These are phyloP conservation scores for Caenorhabditis drosophilae DNA, from an alignment of 2,888 invertebrate species.

Conservation along the genomic window DNA sequence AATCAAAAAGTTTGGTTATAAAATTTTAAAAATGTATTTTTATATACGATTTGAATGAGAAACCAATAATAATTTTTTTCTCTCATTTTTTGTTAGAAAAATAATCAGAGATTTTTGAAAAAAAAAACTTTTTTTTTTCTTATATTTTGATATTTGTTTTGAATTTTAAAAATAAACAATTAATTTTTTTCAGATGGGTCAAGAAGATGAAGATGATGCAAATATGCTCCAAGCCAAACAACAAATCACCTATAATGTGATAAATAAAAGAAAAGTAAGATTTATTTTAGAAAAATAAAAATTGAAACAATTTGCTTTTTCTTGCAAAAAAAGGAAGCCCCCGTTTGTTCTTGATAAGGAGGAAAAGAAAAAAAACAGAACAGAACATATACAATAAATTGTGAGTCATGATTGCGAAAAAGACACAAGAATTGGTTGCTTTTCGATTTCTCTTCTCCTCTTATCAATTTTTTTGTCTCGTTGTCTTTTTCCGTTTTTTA, in stretches of 20 bases:
- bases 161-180: neutral
- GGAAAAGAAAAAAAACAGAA: neutral
- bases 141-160: neutral
- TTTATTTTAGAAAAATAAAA: neutral
- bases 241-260: constrained; percentile 52
- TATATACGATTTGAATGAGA: too few relatives aligned
- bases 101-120: neutral
- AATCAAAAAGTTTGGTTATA: too few relatives aligned
- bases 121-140: neutral
- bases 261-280: constrained; percentile 54
- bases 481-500: too few relatives aligned
- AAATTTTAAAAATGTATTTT: too few relatives aligned
- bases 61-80: neutral
- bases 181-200: constrained; percentile 28
- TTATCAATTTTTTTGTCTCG: too few relatives aligned
- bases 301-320: neutral
- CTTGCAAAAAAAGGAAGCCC: neutral
- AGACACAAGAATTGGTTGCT: neutral
- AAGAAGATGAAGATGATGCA: constrained; percentile 47
- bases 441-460: neutral
- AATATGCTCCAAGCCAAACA: constrained; percentile 53
- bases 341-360: neutral
- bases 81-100: neutral
- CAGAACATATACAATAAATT: neutral
- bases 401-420: neutral